Base-by-base conservation (phyloP, 2,113 vertebrate genomes). In the Gorsachius goisagi region DNA sequence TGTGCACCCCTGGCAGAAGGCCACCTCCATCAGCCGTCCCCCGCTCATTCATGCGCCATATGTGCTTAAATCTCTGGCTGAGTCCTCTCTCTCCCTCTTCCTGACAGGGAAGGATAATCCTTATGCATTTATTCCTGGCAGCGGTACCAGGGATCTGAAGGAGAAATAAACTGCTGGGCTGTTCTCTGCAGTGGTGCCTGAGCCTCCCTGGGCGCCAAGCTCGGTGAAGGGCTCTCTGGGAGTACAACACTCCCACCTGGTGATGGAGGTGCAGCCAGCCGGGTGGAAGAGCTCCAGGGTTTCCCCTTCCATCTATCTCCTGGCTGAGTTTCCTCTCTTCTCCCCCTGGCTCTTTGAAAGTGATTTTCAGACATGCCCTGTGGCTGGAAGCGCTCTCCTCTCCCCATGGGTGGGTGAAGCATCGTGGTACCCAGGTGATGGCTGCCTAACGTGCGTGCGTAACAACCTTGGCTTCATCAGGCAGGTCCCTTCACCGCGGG, bases 211-310 rank as follows among this genome's bases (percentile, higher is more conserved):
- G 83, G 85, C 11, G 8, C 71, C 0, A 21, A 47, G 92, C 88
- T 85, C 18, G 13, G 81, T 22, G 0, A 3, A 33, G 85, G 92
- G 77, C 92, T 97, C 87, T 94, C 69, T 9, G 20, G 95, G 94
- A 97, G 96, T 32, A 95, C 96, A 97, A 95, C 97, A 95, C 96
- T 97, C 96, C 94, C 97, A 97, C 96, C 97, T 97, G 91, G 95
- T 97, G 97, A 93, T 96, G 93, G 91, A 97, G 97, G 89, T 89
- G 92, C 37, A 89, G 95, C 93, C 1, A 13, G 30, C n/a, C 2
- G 69, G 53, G 20, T 58, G 58, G 20, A 86, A 39, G 24, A 87
- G 89, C 73, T 96, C 58, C 47, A 68, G 77, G 69, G 9, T n/a
- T 85, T 88, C 50, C 41, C 58, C 27, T 88, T 87, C 27, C 64